Percentiles rank a stretch among this genome's conserved stretches.
These are phyloP conservation scores for Eublepharis macularius DNA, from an alignment of 2,113 vertebrate species.

Conservation along the genomic window DNA sequence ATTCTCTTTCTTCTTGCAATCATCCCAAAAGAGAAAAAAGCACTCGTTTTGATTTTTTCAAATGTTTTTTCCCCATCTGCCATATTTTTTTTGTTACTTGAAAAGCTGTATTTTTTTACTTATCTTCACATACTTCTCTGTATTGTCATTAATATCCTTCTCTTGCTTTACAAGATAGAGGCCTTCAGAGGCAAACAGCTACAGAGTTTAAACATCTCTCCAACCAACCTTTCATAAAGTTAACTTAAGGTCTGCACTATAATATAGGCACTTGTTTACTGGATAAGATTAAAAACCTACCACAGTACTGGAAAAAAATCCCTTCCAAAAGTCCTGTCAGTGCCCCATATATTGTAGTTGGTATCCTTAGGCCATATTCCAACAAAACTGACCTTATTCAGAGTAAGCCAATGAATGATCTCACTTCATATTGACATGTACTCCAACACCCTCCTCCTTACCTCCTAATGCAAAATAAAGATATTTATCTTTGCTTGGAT, in stretches of 20 bases:
- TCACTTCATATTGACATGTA: not conserved
- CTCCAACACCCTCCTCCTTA: not conserved
- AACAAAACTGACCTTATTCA: too few species aligned
- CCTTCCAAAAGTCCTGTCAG: not conserved
- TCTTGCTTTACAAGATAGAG: too few species aligned
- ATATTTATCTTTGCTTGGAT: not conserved
- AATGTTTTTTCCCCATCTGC: too few species aligned
- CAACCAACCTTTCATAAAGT: not conserved
- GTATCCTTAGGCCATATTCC: not conserved
- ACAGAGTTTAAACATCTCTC: not conserved
- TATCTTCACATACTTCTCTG: too few species aligned
- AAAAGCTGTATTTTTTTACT: too few species aligned
- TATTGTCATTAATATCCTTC: too few species aligned
- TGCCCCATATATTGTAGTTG: not conserved
- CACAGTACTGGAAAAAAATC: not conserved
- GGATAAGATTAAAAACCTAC: not conserved
- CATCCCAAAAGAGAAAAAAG: too few species aligned
- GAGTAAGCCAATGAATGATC: not conserved
- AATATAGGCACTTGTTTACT: not conserved
- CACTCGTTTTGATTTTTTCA: too few species aligned
- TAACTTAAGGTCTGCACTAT: not conserved
- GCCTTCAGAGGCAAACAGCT: too few species aligned
- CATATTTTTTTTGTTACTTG: too few species aligned
- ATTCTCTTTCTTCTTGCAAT: too few species aligned
- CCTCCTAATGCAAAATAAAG: not conserved